Evolutionary conservation across 2,797 vertebrate genomes (phyloP).

Genomic region (Labroides dimidiatus): DNA sequence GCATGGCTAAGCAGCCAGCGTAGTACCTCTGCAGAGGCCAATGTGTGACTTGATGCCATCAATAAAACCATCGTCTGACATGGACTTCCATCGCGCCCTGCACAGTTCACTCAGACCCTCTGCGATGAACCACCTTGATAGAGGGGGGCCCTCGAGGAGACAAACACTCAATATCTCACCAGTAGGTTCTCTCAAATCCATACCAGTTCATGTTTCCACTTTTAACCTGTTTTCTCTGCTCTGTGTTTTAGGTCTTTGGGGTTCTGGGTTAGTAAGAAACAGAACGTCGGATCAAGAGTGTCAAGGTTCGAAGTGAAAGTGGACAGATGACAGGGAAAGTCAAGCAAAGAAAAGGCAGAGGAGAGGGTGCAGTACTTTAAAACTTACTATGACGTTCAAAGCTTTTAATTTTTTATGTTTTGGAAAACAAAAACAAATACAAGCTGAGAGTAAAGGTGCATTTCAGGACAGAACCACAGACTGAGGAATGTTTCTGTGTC

Average conservation of each 20-base stretch:
- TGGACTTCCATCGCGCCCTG: conserved; percentile 62
- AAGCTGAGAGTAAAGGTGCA: conserved; percentile 9
- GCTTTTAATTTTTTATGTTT: not conserved
- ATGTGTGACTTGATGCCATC: conserved; percentile 85
- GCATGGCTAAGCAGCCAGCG: conserved; percentile 47
- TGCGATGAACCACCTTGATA: conserved; percentile 68
- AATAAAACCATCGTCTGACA: conserved; percentile 79
- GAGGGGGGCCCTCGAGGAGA: conserved; percentile 70
- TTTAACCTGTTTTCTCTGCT: conserved; percentile 17
- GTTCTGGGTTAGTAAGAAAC: conserved; percentile 53
- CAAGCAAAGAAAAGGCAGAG: not conserved
- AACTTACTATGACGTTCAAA: not conserved
- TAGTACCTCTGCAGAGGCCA: conserved; percentile 74
- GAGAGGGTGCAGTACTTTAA: not conserved
- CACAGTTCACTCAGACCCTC: conserved; percentile 35
- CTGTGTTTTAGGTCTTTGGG: conserved; percentile 41
- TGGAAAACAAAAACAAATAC: not conserved
- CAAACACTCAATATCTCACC: conserved; percentile 85
- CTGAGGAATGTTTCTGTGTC: conserved; percentile 39
- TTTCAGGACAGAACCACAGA: conserved; percentile 3
- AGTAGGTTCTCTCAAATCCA: conserved; percentile 73
- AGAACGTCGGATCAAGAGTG: conserved; percentile 13
- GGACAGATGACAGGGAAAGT: conserved; percentile 30
- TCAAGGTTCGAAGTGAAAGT: conserved; percentile 20
- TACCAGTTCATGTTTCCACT: conserved; percentile 67